phyloP scores from a whole-genome alignment of 2,113 vertebrate species.

The Caloenas nicobarica region DNA sequence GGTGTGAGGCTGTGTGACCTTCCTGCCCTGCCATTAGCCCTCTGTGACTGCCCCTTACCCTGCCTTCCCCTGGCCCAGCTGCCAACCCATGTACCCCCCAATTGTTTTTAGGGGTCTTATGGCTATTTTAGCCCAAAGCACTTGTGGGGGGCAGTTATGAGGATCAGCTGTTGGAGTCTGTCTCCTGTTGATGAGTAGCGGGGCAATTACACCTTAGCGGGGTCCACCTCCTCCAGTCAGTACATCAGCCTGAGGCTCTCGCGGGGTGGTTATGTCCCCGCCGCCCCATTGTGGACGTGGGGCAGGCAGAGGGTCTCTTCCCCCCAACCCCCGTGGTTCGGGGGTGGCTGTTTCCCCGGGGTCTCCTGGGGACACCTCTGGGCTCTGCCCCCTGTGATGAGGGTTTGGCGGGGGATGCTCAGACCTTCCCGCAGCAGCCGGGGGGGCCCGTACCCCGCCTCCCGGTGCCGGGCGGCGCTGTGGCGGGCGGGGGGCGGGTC shows the following conservation, averaged over 20 bases:
- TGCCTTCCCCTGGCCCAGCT: too few species aligned
- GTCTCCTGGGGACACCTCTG: neutral
- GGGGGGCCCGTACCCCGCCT: too few species aligned
- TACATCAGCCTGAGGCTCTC: rapidly evolving
- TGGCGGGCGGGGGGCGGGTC: too few species aligned
- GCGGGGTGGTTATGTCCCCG: neutral
- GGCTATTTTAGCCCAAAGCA: neutral
- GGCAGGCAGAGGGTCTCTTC: neutral
- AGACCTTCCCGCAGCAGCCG: neutral
- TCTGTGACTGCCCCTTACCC: rapidly evolving
- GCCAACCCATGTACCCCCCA: neutral
- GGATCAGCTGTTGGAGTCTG: neutral
- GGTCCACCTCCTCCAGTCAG: neutral
- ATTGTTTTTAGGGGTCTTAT: rapidly evolving
- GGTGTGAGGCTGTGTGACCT: neutral
- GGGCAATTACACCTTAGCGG: neutral
- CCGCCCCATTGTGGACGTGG: rapidly evolving
- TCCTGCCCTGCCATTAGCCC: neutral
- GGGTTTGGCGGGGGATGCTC: too few species aligned
- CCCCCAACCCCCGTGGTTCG: neutral
- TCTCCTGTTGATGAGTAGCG: rapidly evolving
- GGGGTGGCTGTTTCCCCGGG: too few species aligned
- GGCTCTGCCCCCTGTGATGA: neutral
- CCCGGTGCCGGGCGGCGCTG: too few species aligned
- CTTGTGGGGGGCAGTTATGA: neutral